These are phyloP conservation scores for Eublepharis macularius DNA, from an alignment of 2,113 vertebrate genomes.

Conservation along the genomic window DNA sequence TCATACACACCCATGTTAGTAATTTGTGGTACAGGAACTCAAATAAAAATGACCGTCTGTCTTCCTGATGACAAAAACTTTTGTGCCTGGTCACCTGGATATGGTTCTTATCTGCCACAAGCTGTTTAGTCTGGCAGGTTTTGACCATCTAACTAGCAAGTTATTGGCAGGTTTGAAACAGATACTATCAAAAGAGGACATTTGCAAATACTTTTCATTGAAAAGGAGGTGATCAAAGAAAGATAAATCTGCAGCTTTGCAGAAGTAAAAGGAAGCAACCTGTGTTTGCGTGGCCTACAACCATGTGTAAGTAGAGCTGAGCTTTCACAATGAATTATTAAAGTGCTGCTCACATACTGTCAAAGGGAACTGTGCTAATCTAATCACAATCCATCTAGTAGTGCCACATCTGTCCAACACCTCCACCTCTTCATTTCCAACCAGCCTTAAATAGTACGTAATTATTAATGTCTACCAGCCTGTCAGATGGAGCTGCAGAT, in stretches of 20 bases:
- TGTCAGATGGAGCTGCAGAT: conserved; percentile 64
- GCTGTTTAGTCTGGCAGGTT: background rate
- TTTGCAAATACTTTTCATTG: conserved; percentile 16
- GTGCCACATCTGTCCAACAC: conserved; percentile 76
- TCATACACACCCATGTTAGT: background rate
- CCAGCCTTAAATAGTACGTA: conserved; percentile 74
- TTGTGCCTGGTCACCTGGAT: background rate
- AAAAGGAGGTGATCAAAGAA: conserved; percentile 11
- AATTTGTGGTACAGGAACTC: background rate
- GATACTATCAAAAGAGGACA: conserved; percentile 29
- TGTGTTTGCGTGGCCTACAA: conserved; percentile 1
- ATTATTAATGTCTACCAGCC: conserved; percentile 74
- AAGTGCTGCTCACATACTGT: conserved; percentile 70
- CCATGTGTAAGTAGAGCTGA: conserved; percentile 35
- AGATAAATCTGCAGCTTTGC: conserved; percentile 15
- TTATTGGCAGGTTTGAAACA: conserved; percentile 11
- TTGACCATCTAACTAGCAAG: background rate
- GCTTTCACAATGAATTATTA: conserved; percentile 72
- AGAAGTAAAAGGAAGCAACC: conserved; percentile 24
- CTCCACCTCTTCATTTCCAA: conserved; percentile 76
- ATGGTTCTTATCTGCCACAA: background rate
- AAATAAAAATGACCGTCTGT: background rate
- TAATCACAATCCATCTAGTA: conserved; percentile 76
- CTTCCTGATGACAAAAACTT: background rate
- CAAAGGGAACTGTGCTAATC: conserved; percentile 75